These are phyloP conservation scores for Amazona vittata DNA, from an alignment of 2,113 vertebrate genomes.

Conservation along the genomic window DNA sequence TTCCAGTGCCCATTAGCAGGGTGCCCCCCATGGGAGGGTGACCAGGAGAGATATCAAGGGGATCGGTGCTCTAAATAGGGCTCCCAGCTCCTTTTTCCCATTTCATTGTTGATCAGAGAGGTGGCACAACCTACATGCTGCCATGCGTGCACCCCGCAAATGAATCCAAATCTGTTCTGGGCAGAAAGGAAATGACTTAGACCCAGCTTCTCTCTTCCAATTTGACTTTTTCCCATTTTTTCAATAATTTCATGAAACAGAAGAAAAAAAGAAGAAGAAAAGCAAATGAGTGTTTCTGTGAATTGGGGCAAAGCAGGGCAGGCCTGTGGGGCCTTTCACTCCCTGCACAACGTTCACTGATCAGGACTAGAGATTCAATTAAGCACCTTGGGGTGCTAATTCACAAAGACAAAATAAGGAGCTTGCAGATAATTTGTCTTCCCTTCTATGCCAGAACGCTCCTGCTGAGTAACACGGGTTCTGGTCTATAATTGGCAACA, in stretches of 20 bases:
- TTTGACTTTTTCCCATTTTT: background rate
- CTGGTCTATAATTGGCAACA: constrained; percentile 48
- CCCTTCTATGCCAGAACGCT: constrained; percentile 15
- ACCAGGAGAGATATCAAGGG: background rate
- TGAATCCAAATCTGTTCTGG: background rate
- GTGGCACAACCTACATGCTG: background rate
- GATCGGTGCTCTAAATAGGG: fast-evolving
- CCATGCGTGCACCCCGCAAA: fast-evolving
- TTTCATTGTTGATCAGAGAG: background rate
- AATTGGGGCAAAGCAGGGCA: constrained; percentile 47
- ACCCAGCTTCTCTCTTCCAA: background rate
- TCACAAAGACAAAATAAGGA: constrained; percentile 49
- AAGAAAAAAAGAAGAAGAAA: background rate
- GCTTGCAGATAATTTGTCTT: constrained; percentile 58
- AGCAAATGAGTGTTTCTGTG: background rate
- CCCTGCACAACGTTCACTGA: constrained; percentile 52
- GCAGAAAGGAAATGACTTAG: background rate
- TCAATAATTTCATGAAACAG: background rate
- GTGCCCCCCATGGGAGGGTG: background rate
- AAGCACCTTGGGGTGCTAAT: constrained; percentile 56
- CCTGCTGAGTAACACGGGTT: constrained; percentile 24
- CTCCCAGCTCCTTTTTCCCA: background rate
- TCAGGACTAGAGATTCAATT: constrained; percentile 49
- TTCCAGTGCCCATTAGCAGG: fast-evolving
- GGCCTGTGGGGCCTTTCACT: constrained; percentile 44